Conservation (phyloP, 2,888 invertebrate species). For the Andrena minutula region DNA sequence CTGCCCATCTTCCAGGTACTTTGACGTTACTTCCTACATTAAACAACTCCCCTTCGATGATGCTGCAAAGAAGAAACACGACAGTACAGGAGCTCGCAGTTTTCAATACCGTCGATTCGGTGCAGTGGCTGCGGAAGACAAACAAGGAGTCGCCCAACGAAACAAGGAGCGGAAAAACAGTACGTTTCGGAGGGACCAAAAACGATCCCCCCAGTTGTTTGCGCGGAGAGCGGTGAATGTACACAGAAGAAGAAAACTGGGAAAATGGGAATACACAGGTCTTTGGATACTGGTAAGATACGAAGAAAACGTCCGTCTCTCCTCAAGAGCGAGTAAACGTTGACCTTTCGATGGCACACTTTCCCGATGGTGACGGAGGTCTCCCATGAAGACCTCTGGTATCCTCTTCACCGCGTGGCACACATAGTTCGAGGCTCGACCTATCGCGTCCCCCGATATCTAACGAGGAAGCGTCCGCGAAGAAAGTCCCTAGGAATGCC, state of each 20-base stretch:
- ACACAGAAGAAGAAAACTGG: constrained; percentile 12
- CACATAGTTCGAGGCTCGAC: constrained; percentile 69
- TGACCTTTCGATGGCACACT: constrained; percentile 82
- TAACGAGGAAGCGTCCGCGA: constrained; percentile 52
- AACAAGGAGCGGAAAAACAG: constrained; percentile 12
- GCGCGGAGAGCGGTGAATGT: neutral
- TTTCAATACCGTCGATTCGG: constrained; percentile 7
- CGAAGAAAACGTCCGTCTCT: constrained; percentile 57
- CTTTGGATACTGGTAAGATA: constrained; percentile 15
- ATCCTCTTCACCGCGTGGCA: constrained; percentile 65
- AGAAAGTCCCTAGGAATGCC: constrained; percentile 61
- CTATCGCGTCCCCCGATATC: constrained; percentile 60
- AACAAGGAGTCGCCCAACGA: constrained; percentile 19
- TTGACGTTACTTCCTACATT: neutral
- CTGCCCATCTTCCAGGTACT: neutral
- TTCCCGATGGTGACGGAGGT: constrained; percentile 73
- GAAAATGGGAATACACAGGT: constrained; percentile 15
- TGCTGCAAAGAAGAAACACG: neutral
- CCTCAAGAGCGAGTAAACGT: constrained; percentile 63
- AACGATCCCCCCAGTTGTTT: neutral
- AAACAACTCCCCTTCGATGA: neutral
- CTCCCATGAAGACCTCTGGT: constrained; percentile 46
- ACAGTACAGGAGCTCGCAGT: neutral
- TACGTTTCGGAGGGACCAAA: neutral
- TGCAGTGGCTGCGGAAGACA: neutral